Conservation (phyloP, 2,888 invertebrate genomes). For the Cataglyphis rosenhaueri region DNA sequence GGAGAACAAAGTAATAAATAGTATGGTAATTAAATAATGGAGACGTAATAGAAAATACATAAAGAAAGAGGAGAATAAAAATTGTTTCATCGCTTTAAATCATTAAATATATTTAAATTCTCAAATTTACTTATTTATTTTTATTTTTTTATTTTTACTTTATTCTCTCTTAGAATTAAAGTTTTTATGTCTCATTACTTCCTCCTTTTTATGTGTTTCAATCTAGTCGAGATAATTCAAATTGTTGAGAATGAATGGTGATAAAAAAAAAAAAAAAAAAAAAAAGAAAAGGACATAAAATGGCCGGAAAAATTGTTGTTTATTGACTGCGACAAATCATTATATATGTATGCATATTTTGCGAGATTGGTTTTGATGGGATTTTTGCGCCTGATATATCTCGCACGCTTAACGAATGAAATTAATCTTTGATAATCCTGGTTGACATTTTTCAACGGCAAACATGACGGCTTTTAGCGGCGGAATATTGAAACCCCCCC, state of each 20-base stretch:
- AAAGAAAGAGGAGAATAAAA: too few species aligned
- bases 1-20: not conserved
- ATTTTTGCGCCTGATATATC: constrained; percentile 29
- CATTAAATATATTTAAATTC: not conserved
- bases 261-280: too few species aligned
- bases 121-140: not conserved
- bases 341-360: constrained; percentile 22
- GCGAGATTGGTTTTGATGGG: constrained; percentile 41
- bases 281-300: not conserved
- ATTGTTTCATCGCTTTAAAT: not conserved
- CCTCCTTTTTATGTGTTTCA: not conserved
- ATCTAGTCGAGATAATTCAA: not conserved
- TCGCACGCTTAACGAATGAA: constrained; percentile 44
- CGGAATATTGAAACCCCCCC: constrained; percentile 16
- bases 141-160: not conserved
- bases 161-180: not conserved
- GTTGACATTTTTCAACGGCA: constrained; percentile 33
- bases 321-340: constrained; percentile 24
- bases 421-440: constrained; percentile 53
- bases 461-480: constrained; percentile 39
- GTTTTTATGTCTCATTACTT: not conserved
- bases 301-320: constrained; percentile 20
- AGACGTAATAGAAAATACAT: not conserved
- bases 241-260: not conserved
- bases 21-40: not conserved